These are phyloP conservation scores for Holothuria scabra DNA, from an alignment of 53 echinoderm and acorn worm species.

Conservation along the genomic window DNA sequence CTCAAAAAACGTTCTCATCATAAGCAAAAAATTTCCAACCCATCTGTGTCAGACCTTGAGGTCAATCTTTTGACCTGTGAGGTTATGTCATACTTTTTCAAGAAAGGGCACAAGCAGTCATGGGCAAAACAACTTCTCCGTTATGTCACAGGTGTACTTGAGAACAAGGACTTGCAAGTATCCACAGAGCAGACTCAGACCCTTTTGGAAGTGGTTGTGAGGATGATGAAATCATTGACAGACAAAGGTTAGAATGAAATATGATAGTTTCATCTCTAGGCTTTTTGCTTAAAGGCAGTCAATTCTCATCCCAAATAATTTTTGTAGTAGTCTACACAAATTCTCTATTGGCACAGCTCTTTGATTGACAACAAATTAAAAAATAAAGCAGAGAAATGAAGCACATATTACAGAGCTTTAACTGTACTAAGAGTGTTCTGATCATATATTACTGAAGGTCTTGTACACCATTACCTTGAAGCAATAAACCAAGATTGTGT, in stretches of 20 bases:
- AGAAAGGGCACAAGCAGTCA: slow-evolving; percentile 25
- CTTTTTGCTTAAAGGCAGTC: too few relatives aligned
- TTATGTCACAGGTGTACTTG: slow-evolving; percentile 60
- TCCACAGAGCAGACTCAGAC: slow-evolving; percentile 57
- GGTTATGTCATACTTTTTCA: slow-evolving; percentile 77
- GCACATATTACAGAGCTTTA: too few relatives aligned
- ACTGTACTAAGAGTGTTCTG: too few relatives aligned
- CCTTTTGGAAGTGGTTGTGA: slow-evolving; percentile 60
- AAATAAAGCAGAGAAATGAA: too few relatives aligned
- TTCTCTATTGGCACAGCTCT: too few relatives aligned
- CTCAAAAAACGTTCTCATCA: background rate
- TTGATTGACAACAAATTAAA: too few relatives aligned
- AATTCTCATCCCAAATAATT: too few relatives aligned
- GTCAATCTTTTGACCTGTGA: slow-evolving; percentile 76
- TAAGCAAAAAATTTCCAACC: background rate
- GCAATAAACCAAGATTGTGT: too few relatives aligned
- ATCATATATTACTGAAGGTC: too few relatives aligned
- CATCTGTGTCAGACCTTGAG: slow-evolving; percentile 34
- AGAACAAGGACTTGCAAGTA: slow-evolving; percentile 22
- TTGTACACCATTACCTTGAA: too few relatives aligned
- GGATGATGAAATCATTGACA: slow-evolving; percentile 50
- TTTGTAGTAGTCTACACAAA: too few relatives aligned
- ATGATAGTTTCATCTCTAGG: background rate
- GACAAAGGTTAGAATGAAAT: slow-evolving; percentile 44
- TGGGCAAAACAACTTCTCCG: slow-evolving; percentile 72